These are phyloP conservation scores for Nycticryphes semicollaris DNA, from an alignment of 2,113 vertebrate species.

Conservation along the genomic window DNA sequence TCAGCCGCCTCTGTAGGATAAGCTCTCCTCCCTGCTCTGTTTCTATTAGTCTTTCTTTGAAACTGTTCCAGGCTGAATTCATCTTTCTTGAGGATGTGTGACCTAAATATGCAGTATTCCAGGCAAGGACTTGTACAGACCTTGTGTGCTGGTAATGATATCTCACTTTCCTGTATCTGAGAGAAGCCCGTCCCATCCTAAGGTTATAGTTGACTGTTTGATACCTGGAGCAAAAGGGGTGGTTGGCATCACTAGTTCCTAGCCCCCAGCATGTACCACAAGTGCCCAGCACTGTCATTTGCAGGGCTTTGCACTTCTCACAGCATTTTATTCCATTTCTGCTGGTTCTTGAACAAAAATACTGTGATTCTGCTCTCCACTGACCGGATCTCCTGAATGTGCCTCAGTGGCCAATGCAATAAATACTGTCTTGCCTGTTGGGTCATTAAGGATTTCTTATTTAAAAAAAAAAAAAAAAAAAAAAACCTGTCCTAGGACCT, in stretches of 20 bases:
- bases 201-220: not conserved
- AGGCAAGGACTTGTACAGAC: not conserved
- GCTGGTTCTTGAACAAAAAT: not conserved
- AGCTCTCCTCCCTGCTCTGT: not conserved
- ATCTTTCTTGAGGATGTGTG: not conserved
- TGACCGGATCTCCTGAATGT: not conserved
- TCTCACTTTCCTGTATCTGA: not conserved
- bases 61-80: not conserved
- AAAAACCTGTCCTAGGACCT: not conserved
- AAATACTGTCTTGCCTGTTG: not conserved
- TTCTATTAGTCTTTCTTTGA: not conserved
- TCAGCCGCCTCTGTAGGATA: not conserved
- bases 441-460: not conserved
- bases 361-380: not conserved
- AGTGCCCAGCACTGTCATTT: fast-evolving
- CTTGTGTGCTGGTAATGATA: not conserved
- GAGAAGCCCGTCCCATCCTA: not conserved
- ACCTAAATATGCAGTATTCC: not conserved
- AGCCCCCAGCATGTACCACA: not conserved
- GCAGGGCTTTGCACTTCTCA: not conserved
- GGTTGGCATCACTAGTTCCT: not conserved
- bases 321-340: not conserved
- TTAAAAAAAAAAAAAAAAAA: not conserved
- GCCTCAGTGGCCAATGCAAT: not conserved
- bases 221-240: not conserved